Evolutionary conservation across 2,888 invertebrate genomes (phyloP).

Genomic region (Andrena fulva): DNA sequence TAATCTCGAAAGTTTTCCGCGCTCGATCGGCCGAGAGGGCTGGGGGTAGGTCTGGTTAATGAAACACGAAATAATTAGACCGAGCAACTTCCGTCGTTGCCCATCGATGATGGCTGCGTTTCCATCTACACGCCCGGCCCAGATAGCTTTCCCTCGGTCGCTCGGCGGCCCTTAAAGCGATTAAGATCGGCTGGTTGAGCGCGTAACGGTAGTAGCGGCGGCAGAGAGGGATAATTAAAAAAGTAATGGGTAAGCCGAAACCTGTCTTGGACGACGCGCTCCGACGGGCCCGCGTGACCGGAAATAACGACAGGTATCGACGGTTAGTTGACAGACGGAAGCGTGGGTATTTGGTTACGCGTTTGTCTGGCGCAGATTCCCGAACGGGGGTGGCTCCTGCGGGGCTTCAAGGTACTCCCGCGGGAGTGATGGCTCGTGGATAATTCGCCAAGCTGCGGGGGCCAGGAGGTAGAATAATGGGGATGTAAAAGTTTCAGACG

Average conservation of each 20-base stretch:
- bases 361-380: not conserved
- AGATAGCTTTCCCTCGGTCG: slow-evolving; percentile 35
- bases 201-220: slow-evolving; percentile 71
- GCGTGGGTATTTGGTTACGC: slow-evolving; percentile 5
- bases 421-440: not conserved
- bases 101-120: slow-evolving; percentile 46
- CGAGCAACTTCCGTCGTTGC: slow-evolving; percentile 28
- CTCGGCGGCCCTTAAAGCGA: slow-evolving; percentile 73
- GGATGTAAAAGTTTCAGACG: no score
- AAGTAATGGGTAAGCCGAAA: slow-evolving; percentile 77
- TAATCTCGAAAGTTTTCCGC: slow-evolving; percentile 57
- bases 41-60: slow-evolving; percentile 41
- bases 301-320: slow-evolving; percentile 51
- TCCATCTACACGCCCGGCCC: slow-evolving; percentile 30
- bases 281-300: slow-evolving; percentile 17
- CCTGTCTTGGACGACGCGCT: slow-evolving; percentile 45
- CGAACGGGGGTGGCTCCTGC: not conserved
- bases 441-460: not conserved
- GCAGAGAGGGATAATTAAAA: slow-evolving; percentile 76
- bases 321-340: slow-evolving; percentile 8
- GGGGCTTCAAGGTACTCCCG: not conserved
- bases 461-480: no score
- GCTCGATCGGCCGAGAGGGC: slow-evolving; percentile 35
- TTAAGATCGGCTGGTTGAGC: slow-evolving; percentile 77
- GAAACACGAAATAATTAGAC: slow-evolving; percentile 65